These are phyloP conservation scores for Stictonetta naevosa DNA, from an alignment of 2,113 vertebrate genomes.

Conservation along the genomic window DNA sequence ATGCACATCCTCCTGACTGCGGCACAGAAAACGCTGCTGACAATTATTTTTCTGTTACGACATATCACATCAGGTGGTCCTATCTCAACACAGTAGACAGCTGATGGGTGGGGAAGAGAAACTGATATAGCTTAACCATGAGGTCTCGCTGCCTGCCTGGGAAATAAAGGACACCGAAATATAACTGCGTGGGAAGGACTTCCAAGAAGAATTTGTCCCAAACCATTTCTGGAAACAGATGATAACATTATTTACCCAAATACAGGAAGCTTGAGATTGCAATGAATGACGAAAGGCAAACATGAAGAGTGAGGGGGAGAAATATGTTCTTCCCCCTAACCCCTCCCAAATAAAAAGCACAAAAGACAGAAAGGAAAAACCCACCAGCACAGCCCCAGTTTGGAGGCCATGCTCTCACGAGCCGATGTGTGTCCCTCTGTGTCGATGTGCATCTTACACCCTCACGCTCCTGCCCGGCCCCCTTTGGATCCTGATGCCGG, in stretches of 20 bases:
- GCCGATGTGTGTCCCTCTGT: not conserved
- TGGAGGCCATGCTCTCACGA: not conserved
- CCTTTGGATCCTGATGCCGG: not conserved
- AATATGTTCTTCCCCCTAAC: not conserved
- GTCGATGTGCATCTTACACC: constrained; percentile 5
- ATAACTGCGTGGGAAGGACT: constrained; percentile 71
- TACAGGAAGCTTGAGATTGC: constrained; percentile 62
- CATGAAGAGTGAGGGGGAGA: constrained; percentile 9
- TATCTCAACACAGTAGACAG: not conserved
- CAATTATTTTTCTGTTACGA: fast-evolving
- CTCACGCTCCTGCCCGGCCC: not conserved
- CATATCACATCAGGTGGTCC: not conserved
- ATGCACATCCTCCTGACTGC: not conserved
- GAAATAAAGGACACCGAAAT: constrained; percentile 67
- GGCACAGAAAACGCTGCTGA: not conserved
- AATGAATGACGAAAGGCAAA: constrained; percentile 52
- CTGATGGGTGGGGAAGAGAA: constrained; percentile 35
- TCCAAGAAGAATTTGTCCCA: constrained; percentile 74
- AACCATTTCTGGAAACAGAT: constrained; percentile 74
- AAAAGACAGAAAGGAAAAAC: constrained; percentile 1
- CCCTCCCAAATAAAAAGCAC: not conserved
- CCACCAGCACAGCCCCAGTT: not conserved
- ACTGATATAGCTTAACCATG: constrained; percentile 3
- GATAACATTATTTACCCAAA: constrained; percentile 76
- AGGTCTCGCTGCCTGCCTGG: constrained; percentile 55